Evolutionary conservation across 2,797 vertebrate genomes (phyloP).

Genomic region (Taenioides sp.): DNA sequence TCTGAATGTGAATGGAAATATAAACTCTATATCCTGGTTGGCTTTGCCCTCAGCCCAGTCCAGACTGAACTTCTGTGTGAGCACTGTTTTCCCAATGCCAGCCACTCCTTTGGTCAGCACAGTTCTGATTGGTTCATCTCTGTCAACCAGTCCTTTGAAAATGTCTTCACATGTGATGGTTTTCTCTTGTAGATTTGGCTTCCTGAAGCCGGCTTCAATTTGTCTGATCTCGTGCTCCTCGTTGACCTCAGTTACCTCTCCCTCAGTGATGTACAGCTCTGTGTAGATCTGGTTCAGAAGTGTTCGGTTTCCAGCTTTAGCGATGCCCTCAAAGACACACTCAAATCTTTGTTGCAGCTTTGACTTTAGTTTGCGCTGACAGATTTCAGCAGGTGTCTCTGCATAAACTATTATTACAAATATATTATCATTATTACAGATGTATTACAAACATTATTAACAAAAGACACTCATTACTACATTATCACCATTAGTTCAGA

Average conservation of each 20-base stretch:
- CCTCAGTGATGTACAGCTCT: constrained; percentile 34
- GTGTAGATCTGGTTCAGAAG: constrained; percentile 41
- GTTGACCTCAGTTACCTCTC: constrained; percentile 8
- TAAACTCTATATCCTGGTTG: constrained; percentile 25
- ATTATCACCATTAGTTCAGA: not conserved
- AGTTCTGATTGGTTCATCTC: constrained; percentile 24
- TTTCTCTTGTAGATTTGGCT: not conserved
- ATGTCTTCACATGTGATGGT: constrained; percentile 25
- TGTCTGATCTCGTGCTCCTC: constrained; percentile 27
- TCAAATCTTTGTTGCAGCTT: constrained; percentile 29
- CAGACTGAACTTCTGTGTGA: constrained; percentile 41
- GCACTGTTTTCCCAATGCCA: constrained; percentile 41
- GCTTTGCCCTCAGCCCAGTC: constrained; percentile 50
- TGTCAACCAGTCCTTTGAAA: constrained; percentile 21
- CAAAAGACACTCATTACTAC: not conserved
- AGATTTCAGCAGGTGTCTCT: constrained; percentile 21
- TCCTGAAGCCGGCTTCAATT: constrained; percentile 21
- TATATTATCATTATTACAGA: not conserved
- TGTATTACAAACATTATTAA: not conserved
- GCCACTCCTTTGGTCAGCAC: constrained; percentile 45
- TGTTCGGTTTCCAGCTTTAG: constrained; percentile 20
- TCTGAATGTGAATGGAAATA: constrained; percentile 42
- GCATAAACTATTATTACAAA: constrained; percentile 1
- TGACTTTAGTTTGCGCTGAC: constrained; percentile 30
- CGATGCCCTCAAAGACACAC: constrained; percentile 35